Evolutionary conservation across 2,797 vertebrate genomes (phyloP), one percentile per base, ranked within the genome.

Genomic region (Mycteria americana): DNA sequence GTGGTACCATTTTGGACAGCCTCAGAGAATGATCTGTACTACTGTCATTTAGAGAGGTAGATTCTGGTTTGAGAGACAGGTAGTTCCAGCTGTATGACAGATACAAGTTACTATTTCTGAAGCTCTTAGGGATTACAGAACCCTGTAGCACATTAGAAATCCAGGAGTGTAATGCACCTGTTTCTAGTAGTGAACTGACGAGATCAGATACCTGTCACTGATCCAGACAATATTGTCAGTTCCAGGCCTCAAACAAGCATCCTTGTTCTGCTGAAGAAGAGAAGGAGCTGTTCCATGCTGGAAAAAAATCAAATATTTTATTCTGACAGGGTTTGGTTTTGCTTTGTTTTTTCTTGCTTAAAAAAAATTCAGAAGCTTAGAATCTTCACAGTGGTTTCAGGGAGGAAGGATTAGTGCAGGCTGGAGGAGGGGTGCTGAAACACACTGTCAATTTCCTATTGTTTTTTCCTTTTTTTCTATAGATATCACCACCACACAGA

Each of bases 31-130:
- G 13, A 85, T 6, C 23, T 83, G 56, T 62, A 39, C 7, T 22
- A 24, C 12, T 85, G 70, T n/a, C 0, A 0, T 64, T 88, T 59
- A 73, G 28, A 90, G 39, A 69, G 30, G 17, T 18, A 59, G 37
- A 65, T 79, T 92, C 59, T 59, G 33, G 24, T 77, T 86, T 88
- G 91, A 91, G 50, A 87, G 89, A 82, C 81, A 88, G 68, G 35
- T 22, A 91, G 51, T 89, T 28, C 33, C 51, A 67, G 75, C 10
- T 4, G 3, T 35, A 65, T 77, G 89, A 91, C 94, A 93, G 67
- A 31, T 81, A 89, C 56, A 85, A 80, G 72, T 37, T 83, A n/a
- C 60, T 89, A 5, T 77, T 96, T 95, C 76, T 91, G 85, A 93
- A 85, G n/a, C 12, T 94, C 31, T 77, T 39, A 53, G 22, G 89